Base-by-base conservation (phyloP, 2,113 vertebrate genomes). In the Anguilla japonica region DNA sequence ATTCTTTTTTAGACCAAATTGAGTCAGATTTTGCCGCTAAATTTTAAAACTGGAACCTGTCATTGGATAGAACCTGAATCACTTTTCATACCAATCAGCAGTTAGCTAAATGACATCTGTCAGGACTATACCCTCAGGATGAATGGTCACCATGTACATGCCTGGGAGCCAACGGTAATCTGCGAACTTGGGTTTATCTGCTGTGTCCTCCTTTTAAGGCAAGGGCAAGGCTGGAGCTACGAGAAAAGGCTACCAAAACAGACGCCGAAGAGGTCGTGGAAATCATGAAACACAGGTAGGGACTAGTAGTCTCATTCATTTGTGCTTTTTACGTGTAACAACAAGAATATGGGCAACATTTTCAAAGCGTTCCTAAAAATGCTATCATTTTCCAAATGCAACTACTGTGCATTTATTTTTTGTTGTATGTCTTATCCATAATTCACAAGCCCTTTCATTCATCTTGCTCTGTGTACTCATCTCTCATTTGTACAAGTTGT, bases 251-350 rank as follows among this genome's bases (percentile, higher is more conserved):
- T 40, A 97, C 96, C 41, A 97, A 96, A 91, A 94, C 95, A 90
- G 98, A 99, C 89, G 98, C 98, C 86, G 97, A 99, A 46, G 98
- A 99, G 87, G 98, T 99, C 83, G 95, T 99, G 91, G 97, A 99
- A 90, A 98, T 99, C 90, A 99, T 99, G 98, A 99, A 99, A 92
- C 97, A 99, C 39, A 99, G 98, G 98, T 99, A 90, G 79, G 29
- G 22, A 39, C 20, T 57, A 63, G 67, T 71, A 40, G 18, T 5
- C 56, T 5, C 67, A 41, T 43, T 78, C 8, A 60, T 60, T 22
- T 43, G 15, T 18, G 57, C 57, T 18, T 26, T 67, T 67, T 22
- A 67, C 60, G 22, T 67, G 18, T 46, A 46, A 46, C 18, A 7
- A 43, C 41, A 81, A 41, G 57, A 20, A 81, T 9, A 39, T 16